Conservation (phyloP, 2,113 vertebrate genomes). For the Mirounga angustirostris region DNA sequence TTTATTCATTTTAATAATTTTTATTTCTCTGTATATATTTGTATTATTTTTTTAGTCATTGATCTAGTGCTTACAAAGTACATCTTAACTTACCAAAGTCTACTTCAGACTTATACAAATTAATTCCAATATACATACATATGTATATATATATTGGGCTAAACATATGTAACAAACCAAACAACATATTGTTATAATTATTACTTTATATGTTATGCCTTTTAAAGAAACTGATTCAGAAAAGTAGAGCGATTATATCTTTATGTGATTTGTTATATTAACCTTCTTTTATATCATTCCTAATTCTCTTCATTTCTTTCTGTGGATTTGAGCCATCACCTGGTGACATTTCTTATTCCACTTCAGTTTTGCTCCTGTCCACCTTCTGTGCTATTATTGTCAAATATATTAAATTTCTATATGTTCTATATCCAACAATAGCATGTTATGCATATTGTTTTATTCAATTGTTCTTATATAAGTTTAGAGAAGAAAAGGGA, state of each 20-base stretch:
- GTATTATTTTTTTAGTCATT: neutral
- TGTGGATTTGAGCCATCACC: neutral
- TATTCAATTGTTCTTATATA: neutral
- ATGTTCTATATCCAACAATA: neutral
- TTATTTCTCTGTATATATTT: neutral
- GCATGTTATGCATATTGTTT: neutral
- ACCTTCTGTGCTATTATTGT: neutral
- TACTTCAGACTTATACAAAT: neutral
- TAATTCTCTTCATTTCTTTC: neutral
- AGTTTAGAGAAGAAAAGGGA: neutral
- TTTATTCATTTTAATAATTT: neutral
- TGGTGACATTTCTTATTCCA: neutral
- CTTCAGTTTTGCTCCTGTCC: neutral
- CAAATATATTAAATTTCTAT: neutral
- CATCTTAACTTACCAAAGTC: neutral
- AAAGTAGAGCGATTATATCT: neutral
- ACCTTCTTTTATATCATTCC: neutral
- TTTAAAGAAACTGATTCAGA: neutral
- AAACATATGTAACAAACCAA: neutral
- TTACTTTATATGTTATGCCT: neutral
- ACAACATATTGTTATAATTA: neutral
- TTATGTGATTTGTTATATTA: neutral
- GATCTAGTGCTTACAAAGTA: neutral
- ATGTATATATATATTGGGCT: neutral
- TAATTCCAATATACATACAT: neutral